Percentiles rank a stretch among this genome's conserved stretches.
These are phyloP conservation scores for Rhombomys opimus DNA, from an alignment of 2,113 vertebrate genomes.

Conservation along the genomic window DNA sequence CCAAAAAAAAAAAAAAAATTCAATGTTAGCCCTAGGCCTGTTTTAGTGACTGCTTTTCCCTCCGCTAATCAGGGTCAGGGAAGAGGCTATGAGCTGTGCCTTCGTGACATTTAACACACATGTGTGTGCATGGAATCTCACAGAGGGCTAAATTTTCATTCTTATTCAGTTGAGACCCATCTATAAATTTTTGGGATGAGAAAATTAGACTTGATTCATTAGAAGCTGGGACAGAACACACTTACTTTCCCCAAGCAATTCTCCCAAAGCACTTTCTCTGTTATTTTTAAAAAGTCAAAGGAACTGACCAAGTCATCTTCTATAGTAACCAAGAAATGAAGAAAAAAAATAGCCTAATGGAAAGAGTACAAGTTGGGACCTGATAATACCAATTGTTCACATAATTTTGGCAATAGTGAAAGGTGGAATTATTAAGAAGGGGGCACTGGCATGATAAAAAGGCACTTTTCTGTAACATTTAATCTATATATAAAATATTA, in stretches of 20 bases:
- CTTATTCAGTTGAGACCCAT: conserved; percentile 30
- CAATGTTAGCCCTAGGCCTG: background rate
- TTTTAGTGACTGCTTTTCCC: conserved; percentile 53
- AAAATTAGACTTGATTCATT: conserved; percentile 52
- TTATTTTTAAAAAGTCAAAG: conserved; percentile 52
- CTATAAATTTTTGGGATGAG: conserved; percentile 42
- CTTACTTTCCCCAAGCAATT: conserved; percentile 21
- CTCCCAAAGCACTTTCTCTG: conserved; percentile 36
- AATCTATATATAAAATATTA: conserved; percentile 72
- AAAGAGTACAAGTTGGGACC: conserved; percentile 33
- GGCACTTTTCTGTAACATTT: conserved; percentile 77
- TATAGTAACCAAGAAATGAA: conserved; percentile 34
- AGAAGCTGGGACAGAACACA: conserved; percentile 33
- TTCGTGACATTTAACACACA: conserved; percentile 44
- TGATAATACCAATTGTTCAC: conserved; percentile 24
- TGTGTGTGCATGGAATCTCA: conserved; percentile 13
- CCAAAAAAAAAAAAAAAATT: background rate
- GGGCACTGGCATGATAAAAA: conserved; percentile 72
- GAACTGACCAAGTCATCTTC: conserved; percentile 35
- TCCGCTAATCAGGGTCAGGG: conserved; percentile 39
- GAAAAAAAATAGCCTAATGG: conserved; percentile 47
- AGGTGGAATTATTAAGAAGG: conserved; percentile 60
- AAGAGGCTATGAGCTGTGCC: conserved; percentile 21
- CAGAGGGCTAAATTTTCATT: conserved; percentile 6
- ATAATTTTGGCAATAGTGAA: conserved; percentile 66